Conservation (phyloP, 2,113 vertebrate species). For the Heterochromis multidens region DNA sequence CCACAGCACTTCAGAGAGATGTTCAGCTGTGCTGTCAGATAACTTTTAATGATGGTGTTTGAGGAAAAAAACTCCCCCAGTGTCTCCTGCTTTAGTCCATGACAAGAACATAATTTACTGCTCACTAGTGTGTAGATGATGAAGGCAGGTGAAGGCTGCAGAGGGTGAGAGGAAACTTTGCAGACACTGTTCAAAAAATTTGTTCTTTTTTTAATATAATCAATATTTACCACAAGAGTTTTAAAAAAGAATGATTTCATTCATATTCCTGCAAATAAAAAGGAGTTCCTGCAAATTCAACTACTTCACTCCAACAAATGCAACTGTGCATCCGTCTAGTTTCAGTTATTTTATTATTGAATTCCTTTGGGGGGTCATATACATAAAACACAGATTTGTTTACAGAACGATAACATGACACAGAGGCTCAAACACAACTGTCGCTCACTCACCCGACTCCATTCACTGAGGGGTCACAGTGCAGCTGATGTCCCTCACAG, state of each 20-base stretch:
- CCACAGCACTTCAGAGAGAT: not conserved
- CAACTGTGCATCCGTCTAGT: not conserved
- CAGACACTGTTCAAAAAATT: not conserved
- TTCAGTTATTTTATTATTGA: conserved; percentile 15
- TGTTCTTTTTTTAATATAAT: fast-evolving
- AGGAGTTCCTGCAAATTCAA: not conserved
- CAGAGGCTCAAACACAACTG: not conserved
- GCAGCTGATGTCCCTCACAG: not conserved
- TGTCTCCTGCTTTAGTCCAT: no score
- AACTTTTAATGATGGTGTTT: not conserved
- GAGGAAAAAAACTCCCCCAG: no score
- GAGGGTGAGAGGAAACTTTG: no score
- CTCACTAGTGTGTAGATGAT: not conserved
- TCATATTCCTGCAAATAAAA: not conserved
- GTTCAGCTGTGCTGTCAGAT: no score
- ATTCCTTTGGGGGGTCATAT: not conserved
- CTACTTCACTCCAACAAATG: not conserved
- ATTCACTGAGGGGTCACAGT: not conserved
- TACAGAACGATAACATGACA: not conserved
- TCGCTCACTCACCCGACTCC: not conserved
- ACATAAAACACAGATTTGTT: not conserved
- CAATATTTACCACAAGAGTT: not conserved
- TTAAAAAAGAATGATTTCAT: not conserved
- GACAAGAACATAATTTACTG: not conserved
- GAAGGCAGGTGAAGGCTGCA: no score